A percentile compares a stretch with the other conserved stretches of the same genome.
These are phyloP conservation scores for Hesperophylax magnus DNA, from an alignment of 1,140 invertebrate genomes.

Conservation along the genomic window DNA sequence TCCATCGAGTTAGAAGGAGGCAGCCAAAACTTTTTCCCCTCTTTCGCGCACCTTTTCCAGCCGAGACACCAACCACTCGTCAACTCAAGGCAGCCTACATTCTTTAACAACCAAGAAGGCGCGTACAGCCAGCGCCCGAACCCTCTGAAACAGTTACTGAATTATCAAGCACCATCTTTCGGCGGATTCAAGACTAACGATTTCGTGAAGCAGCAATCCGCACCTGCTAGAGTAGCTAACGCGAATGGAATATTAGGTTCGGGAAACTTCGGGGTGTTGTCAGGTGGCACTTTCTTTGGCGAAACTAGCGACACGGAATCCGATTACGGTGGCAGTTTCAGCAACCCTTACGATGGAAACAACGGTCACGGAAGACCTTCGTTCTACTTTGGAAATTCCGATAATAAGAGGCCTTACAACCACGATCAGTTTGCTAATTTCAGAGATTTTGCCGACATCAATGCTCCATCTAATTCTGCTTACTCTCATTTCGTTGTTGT, in stretches of 20 bases:
- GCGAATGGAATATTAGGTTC: constrained; percentile 78
- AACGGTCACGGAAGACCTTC: constrained; percentile 78
- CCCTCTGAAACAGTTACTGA: constrained; percentile 66
- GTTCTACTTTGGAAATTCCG: constrained; percentile 71
- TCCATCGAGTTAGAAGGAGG: constrained; percentile 66
- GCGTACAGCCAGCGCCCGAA: constrained; percentile 69
- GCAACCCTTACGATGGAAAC: constrained; percentile 77
- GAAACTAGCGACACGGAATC: constrained; percentile 69
- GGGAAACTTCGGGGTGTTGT: constrained; percentile 90
- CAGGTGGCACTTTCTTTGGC: constrained; percentile 87
- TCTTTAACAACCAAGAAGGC: constrained; percentile 66
- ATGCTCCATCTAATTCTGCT: constrained; percentile 83
- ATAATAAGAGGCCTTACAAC: constrained; percentile 73
- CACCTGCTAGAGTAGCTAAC: constrained; percentile 59
- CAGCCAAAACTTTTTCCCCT: constrained; percentile 68
- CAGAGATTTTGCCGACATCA: constrained; percentile 90
- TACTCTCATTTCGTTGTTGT: constrained; percentile 88
- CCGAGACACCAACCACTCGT: constrained; percentile 52
- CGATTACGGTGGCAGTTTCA: constrained; percentile 63
- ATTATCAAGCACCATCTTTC: constrained; percentile 66
- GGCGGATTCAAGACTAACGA: constrained; percentile 61
- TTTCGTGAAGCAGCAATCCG: constrained; percentile 39
- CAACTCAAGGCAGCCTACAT: constrained; percentile 62
- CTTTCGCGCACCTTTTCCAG: constrained; percentile 68
- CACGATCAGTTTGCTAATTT: constrained; percentile 89